Conservation (phyloP, 2,888 invertebrate genomes). For the Agrochola lota region DNA sequence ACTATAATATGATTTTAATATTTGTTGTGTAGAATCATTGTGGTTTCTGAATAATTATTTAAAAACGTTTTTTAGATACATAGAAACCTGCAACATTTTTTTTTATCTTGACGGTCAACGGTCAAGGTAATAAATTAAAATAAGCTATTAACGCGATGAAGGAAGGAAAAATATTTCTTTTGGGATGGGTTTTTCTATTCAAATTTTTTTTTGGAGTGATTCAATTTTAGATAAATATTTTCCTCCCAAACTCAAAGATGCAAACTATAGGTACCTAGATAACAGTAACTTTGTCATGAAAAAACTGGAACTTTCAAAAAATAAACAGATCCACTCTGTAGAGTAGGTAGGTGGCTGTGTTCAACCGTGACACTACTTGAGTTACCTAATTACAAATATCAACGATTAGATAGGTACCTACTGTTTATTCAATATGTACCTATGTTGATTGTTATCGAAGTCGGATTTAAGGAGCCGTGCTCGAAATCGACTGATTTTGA, state of each 20-base stretch:
- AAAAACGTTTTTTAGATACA: not conserved
- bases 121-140: not conserved
- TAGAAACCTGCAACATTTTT: not conserved
- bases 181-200: not conserved
- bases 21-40: constrained; percentile 2
- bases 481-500: no score
- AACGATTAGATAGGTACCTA: not conserved
- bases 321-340: not conserved
- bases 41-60: not conserved
- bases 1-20: not conserved
- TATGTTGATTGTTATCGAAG: not conserved
- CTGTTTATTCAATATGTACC: not conserved
- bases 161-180: not conserved
- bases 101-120: not conserved
- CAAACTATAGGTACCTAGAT: not conserved
- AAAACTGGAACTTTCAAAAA: not conserved
- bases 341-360: not conserved
- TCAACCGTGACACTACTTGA: not conserved
- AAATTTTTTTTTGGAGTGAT: not conserved
- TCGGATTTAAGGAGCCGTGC: not conserved
- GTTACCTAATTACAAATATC: no score
- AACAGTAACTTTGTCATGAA: not conserved
- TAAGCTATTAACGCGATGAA: not conserved
- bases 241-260: not conserved
- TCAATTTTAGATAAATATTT: not conserved